Evolutionary conservation across 2,797 vertebrate species (phyloP).

Genomic region (Pseudotriccus pelzelni): DNA sequence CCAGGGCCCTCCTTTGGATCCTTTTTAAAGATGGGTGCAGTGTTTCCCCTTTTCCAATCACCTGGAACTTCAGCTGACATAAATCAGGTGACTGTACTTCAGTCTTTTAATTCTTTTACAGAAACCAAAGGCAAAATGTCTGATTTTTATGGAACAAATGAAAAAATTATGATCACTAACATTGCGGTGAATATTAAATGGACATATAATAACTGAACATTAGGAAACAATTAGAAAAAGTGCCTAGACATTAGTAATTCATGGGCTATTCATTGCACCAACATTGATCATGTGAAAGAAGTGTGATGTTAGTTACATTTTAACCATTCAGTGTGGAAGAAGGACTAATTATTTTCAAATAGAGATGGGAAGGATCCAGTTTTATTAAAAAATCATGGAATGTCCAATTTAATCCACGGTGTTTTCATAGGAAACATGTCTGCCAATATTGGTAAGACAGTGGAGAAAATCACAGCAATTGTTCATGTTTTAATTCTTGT

Average conservation of each 20-base stretch:
- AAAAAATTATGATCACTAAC: conserved; percentile 36
- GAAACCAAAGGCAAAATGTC: not conserved
- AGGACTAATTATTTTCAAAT: conserved; percentile 55
- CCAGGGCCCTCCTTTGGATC: not conserved
- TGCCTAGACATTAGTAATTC: conserved; percentile 66
- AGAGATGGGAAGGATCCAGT: not conserved
- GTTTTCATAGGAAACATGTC: not conserved
- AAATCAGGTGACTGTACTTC: not conserved
- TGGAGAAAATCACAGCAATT: not conserved
- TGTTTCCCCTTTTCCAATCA: not conserved
- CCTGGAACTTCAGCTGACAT: not conserved
- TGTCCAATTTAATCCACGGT: not conserved
- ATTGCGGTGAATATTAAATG: conserved; percentile 43
- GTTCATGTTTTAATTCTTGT: not conserved
- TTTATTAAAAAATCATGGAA: not conserved
- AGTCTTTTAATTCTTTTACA: not conserved
- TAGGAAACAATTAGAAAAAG: conserved; percentile 70
- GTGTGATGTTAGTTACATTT: conserved; percentile 61
- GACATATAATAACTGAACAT: conserved; percentile 64
- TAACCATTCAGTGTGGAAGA: conserved; percentile 48
- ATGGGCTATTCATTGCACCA: conserved; percentile 54
- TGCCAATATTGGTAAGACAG: not conserved
- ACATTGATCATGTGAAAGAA: conserved; percentile 62
- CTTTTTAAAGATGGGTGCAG: not conserved
- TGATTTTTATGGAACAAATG: conserved; percentile 1